Conservation (phyloP, 2,113 vertebrate species). For the Triplophysa rosa region DNA sequence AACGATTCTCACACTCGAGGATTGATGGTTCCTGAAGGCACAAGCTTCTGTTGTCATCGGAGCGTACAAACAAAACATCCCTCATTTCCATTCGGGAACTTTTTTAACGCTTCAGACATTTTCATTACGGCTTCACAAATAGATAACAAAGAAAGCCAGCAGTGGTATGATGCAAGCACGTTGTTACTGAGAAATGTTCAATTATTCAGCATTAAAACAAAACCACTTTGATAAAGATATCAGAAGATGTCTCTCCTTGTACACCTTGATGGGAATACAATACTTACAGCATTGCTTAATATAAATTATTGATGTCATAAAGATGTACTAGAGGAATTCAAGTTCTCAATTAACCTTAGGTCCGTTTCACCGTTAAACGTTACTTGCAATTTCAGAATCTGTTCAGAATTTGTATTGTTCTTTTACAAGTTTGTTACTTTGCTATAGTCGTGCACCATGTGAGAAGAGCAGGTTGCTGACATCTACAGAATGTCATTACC, state of each 20-base stretch:
- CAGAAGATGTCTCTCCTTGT: slow-evolving; percentile 39
- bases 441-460: background rate
- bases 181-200: slow-evolving; percentile 38
- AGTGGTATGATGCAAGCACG: slow-evolving; percentile 18
- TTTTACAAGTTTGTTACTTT: background rate
- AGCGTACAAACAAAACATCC: slow-evolving; percentile 4
- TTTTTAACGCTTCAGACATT: background rate
- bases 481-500: background rate
- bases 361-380: slow-evolving; percentile 5
- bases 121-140: slow-evolving; percentile 24
- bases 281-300: slow-evolving; percentile 39
- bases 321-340: slow-evolving; percentile 41
- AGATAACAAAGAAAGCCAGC: slow-evolving; percentile 28
- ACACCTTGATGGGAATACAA: slow-evolving; percentile 37
- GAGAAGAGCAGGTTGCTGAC: background rate
- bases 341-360: slow-evolving; percentile 19
- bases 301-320: slow-evolving; percentile 52
- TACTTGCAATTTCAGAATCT: background rate
- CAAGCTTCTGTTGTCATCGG: slow-evolving; percentile 13
- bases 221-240: slow-evolving; percentile 50
- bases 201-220: slow-evolving; percentile 48
- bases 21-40: slow-evolving; percentile 19
- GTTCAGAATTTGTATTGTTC: background rate
- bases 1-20: background rate
- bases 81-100: slow-evolving; percentile 21